Base-by-base conservation (phyloP, 2,797 vertebrate genomes). In the Siniperca scherzeri region DNA sequence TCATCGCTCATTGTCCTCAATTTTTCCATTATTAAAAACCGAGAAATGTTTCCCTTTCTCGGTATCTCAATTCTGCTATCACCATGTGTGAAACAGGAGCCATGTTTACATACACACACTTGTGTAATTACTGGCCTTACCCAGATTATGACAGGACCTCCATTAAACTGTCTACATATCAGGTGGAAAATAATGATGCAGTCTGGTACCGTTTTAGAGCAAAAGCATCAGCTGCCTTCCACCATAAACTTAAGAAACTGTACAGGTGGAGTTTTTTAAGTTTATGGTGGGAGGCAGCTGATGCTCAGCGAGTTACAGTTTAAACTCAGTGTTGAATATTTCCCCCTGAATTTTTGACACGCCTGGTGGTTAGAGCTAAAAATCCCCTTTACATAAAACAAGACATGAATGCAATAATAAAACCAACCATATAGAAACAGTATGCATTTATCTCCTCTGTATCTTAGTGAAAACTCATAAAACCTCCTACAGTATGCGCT, bases 1-100 rank as follows among this genome's bases (percentile, higher is more conserved):
- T 94, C 88, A 89, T 82, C 76, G n/a, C 67, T 27, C 80, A 85
- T 91, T 92, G 88, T 93, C 68, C 56, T n/a, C 60, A 55, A 72
- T 87, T 87, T 90, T 90, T 82, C 78, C 73, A 70, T 83, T 89
- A 62, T 89, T 68, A 55, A 79, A 74, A 87, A 83, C 68, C n/a
- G 3, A 88, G 38, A 85, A 88, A 72, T 14, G 10, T 85, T 84
- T 83, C 75, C 74, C 5, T 70, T 64, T 76, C 36, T 71, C 22
- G 0, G 19, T 21, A 78, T 85, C 69, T 30, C 30, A 2, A 73
- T 62, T 55, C 13, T 62, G 25, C 70, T 13, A 56, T 81, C 65
- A 53, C 56, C 48, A 57, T 30, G 46, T 83, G 74, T 79, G 55
- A 70, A 79, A 70, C 72, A 67, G 25, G 25, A 62, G 53, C 57